These are phyloP conservation scores for Halictus ligatus DNA, from an alignment of 2,888 invertebrate species.

Conservation along the genomic window DNA sequence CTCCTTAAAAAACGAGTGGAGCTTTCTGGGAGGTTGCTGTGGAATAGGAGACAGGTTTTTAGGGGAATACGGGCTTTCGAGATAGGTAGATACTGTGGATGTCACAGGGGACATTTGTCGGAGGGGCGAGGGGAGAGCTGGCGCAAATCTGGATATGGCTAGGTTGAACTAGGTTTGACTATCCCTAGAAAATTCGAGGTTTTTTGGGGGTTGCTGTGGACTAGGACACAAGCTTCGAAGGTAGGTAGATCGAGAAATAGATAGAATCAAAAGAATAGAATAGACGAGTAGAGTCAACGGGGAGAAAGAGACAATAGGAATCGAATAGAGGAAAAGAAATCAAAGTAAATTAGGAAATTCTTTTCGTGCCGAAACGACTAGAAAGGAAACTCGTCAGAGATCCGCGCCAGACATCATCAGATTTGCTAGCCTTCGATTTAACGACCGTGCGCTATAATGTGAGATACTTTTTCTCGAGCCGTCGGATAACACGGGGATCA, in stretches of 20 bases:
- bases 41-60: too few relatives aligned
- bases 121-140: not conserved
- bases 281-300: too few relatives aligned
- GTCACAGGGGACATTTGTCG: not conserved
- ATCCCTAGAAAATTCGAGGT: not conserved
- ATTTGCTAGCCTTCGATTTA: not conserved
- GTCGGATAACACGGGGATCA: not conserved
- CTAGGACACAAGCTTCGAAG: not conserved
- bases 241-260: not conserved
- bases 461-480: not conserved
- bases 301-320: not conserved
- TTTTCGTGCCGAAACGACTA: not conserved
- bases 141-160: not conserved
- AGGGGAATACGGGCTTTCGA: not conserved
- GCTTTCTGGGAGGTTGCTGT: not conserved
- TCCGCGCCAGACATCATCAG: not conserved
- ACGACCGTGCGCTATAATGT: not conserved
- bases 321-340: not conserved
- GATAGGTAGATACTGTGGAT: not conserved
- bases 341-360: not conserved
- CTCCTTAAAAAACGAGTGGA: not conserved
- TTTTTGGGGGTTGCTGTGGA: not conserved
- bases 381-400: not conserved
- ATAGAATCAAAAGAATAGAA: too few relatives aligned
- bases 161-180: not conserved